Base-by-base conservation (phyloP, 2,113 vertebrate genomes). In the Nesospiza acunhae region DNA sequence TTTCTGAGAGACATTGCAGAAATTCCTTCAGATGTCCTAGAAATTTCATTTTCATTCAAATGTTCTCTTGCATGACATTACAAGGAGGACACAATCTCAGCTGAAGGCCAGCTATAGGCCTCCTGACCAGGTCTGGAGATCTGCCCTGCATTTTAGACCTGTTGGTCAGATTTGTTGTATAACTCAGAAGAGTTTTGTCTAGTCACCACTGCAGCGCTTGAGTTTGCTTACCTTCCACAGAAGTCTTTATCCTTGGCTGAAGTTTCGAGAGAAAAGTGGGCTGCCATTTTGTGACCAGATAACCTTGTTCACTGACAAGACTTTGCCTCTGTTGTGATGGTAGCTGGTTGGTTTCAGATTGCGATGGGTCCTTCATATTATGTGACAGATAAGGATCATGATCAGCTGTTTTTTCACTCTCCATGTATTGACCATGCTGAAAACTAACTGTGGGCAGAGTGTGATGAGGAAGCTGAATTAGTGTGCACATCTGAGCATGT, bases 111-210 rank as follows among this genome's bases (percentile, higher is more conserved):
- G 14, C 15, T 68, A 1, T 21, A 72, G 24, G 41, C 15, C 70
- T 11, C 11, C 16, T 3, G 2, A 23, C 17, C 9, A 52, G 13
- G 8, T 44, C 10, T 27, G 37, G 24, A 59, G 16, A 30, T 30
- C 47, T 3, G 1, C 33, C 4, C 11, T 33, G 26, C 0, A 2
- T 15, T 84, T 69, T 26, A 31, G 17, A 73, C 28, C 31, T 39
- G 17, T 33, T 0, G 0, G 22, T 52, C 2, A 1, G 9, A 47
- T 16, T 42, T 47, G 18, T 26, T 60, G 27, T 4, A 0, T 46
- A 60, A 42, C 10, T 44, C 30, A 35, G 15, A 35, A 52, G 20
- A 60, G 3, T 30, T 89, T 89, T 64, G 27, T 39, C 13, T 24
- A 33, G 8, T 66, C 30, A 39, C 27, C 1, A 2, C 31, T 23